phyloP scores from a whole-genome alignment of 2,888 invertebrate species.

The Frankliniella intonsa region DNA sequence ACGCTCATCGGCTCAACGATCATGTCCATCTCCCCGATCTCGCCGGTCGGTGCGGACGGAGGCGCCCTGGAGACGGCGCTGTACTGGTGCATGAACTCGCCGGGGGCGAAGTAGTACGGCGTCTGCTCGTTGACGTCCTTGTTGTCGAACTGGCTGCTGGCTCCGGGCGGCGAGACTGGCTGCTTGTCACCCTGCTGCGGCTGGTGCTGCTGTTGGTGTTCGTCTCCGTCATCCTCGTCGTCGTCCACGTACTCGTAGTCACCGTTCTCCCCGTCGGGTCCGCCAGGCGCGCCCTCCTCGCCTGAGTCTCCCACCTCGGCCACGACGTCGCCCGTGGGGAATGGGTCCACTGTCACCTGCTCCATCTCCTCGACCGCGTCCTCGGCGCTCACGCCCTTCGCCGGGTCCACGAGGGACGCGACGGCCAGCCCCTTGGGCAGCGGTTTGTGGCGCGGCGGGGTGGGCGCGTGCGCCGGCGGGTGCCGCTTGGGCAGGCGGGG shows the following conservation, averaged over 20 bases:
- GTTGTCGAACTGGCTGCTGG: not conserved
- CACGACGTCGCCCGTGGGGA: not conserved
- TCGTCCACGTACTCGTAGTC: not conserved
- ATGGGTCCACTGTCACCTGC: not conserved
- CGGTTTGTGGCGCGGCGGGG: not conserved
- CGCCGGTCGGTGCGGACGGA: not conserved
- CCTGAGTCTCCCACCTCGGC: not conserved
- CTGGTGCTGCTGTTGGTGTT: not conserved
- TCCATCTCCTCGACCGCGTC: not conserved
- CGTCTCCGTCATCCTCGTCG: not conserved
- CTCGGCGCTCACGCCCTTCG: not conserved
- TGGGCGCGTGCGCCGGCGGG: not conserved
- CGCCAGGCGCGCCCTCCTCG: not conserved
- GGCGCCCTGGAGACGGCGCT: not conserved
- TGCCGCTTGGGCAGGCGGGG: not conserved
- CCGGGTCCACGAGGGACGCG: not conserved
- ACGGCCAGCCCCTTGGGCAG: not conserved
- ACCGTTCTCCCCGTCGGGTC: not conserved
- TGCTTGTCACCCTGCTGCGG: not conserved
- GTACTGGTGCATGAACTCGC: not conserved
- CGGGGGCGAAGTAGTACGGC: not conserved
- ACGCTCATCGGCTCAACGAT: not conserved
- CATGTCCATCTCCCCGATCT: slow-evolving; percentile 12
- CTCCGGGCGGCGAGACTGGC: not conserved
- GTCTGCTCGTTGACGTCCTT: not conserved